Base-by-base conservation (phyloP, 2,888 invertebrate species). In the Ceriagrion tenellum region DNA sequence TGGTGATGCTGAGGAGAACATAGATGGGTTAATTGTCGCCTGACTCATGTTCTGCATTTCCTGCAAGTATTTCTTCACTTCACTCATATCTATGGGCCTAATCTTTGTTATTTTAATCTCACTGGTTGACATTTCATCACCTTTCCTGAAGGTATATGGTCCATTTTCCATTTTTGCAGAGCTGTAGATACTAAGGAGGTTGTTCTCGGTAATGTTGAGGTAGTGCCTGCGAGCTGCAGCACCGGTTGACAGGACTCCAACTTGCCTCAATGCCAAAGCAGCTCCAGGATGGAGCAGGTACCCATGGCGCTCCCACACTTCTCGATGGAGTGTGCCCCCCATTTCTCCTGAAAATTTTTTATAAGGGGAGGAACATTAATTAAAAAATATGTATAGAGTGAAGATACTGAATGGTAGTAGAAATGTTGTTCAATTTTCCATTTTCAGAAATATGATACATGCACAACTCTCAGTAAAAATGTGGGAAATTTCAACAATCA, bases 301-400 rank as follows among this genome's bases (percentile, higher is more conserved):
- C 20, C 96, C 96, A 96, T 97, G 96, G 26, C 96, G 96, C 23
- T 96, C 96, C 95, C 97, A 96, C 63, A 97, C 97, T 88, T 97
- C 97, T 30, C 96, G 96, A 95, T 97, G 97, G 95, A 97, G 96
- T 35, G 97, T 97, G 26, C 97, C 97, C 95, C 96, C 96, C 95
- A 97, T 97, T 95, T 96, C 96, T 40, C 96, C 97, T 95, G 96
- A 96, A 95, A 96, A 96, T 55, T 88, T 47, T 47, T 4, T 56
- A 13, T 30, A 74, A 81, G 59, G 59, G 20, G 16, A 59, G 13
- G 16, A 16, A 59, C 1, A 12, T 20, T 59, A 59, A 59, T 16
- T 59, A 8, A 59, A 47, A 47, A 47, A 47, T n/a, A 47, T 47
- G 8, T 47, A 8, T 4, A 47, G 47, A 4, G 47, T 4, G 47